Evolutionary conservation across 2,888 invertebrate genomes (phyloP), one percentile per base, ranked within the genome.

Genomic region (Ichneumon xanthorius): DNA sequence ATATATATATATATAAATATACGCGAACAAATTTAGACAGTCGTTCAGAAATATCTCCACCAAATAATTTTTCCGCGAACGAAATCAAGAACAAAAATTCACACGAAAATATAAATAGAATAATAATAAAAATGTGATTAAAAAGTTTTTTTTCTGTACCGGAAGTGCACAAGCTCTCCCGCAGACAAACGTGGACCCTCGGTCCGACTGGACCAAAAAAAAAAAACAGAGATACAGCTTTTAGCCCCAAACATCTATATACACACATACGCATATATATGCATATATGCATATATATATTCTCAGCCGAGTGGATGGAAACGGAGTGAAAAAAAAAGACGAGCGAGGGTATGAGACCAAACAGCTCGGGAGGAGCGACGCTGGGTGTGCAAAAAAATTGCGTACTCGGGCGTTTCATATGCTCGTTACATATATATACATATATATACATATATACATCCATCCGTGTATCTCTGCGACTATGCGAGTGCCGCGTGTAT

Each of bases 351-450:
- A 58, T 33, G 61, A 55, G 40, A 55, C 14, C 53, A 37, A 37
- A 76, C 75, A 50, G 75, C 33, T 7, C 14, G 33, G 63, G 22
- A 58, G 48, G 4, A 63, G 63, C 72, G 33, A 7, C 37, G 78
- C 61, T 58, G 58, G 58, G 67, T 45, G 73, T 80, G 45, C 63
- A 82, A 71, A 71, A 77, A 77, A 84, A 70, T 72, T 80, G 71
- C 71, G 84, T 53, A 50, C 71, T 67, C 67, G 26, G 71, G 48
- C 80, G 71, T 67, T 77, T 80, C 67, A 80, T 84, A 72, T 48
- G 48, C 58, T 30, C 48, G 50, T 55, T 67, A 33, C 30, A 45
- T 37, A 5, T 70, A 40, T 79, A 19, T 26, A 26, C 9, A 37
- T 9, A 37, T 19, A 19, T 9, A n/a, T 63, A 22, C 19, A 68